Percentiles rank a stretch among this genome's conserved stretches.
phyloP scores from a whole-genome alignment of 1,140 invertebrate species.

The Notospermus geniculatus region DNA sequence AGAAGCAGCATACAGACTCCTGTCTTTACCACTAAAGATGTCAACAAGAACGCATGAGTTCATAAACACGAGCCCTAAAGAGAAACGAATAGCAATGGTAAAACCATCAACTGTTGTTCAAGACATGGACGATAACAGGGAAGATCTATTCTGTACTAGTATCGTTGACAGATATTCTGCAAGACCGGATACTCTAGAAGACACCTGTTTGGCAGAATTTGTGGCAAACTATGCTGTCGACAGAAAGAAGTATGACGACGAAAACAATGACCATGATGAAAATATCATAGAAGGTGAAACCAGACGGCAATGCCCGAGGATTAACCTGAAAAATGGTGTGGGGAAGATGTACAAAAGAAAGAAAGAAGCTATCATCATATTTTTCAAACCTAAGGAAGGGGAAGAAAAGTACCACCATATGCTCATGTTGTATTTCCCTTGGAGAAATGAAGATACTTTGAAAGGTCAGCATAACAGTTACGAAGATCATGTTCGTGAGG shows the following conservation, averaged over 20 bases:
- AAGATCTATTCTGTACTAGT: no score
- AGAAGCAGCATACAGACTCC: slow-evolving; percentile 24
- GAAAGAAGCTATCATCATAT: background rate
- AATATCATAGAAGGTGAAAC: background rate
- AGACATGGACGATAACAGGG: background rate
- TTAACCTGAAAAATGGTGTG: background rate
- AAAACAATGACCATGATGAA: background rate
- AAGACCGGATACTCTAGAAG: background rate
- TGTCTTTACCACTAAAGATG: slow-evolving; percentile 17
- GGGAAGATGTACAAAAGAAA: background rate
- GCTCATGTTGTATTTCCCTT: background rate
- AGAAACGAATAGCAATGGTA: no score
- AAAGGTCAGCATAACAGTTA: background rate
- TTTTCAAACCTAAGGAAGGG: no score
- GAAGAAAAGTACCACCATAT: no score
- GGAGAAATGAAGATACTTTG: background rate
- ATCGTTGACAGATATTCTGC: background rate
- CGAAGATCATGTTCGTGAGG: no score
- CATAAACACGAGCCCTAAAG: no score
- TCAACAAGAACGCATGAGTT: background rate
- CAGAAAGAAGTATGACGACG: background rate
- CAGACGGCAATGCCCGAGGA: background rate
- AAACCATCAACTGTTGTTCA: no score
- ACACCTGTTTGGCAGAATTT: background rate
- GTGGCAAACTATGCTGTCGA: background rate